Percentiles rank a stretch among this genome's conserved stretches.
Conservation (phyloP, 2,888 invertebrate species). For the Caenorhabditis sp. region DNA sequence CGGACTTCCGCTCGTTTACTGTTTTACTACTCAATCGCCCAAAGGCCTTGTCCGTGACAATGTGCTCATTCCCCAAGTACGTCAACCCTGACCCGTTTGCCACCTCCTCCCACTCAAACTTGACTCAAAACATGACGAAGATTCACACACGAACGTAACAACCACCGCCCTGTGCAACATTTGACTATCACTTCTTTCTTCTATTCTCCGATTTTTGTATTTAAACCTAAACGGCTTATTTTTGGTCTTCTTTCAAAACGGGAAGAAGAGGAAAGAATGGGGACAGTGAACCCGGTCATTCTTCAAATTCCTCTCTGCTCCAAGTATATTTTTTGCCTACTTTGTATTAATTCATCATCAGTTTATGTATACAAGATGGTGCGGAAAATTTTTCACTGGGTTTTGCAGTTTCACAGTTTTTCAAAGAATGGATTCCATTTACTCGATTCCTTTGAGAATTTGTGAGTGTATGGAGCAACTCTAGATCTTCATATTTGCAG, state of each 20-base stretch:
- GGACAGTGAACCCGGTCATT: constrained; percentile 21
- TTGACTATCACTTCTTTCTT: constrained; percentile 1
- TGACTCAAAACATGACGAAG: constrained; percentile 17
- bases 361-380: neutral
- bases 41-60: constrained; percentile 11
- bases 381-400: too few relatives aligned
- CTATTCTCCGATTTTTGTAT: constrained; percentile 20
- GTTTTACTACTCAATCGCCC: neutral
- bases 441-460: too few relatives aligned
- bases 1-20: constrained; percentile 2
- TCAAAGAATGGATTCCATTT: too few relatives aligned
- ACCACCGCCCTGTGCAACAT: constrained; percentile 16
- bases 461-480: too few relatives aligned
- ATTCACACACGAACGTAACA: constrained; percentile 2
- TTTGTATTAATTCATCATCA: neutral
- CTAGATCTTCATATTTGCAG: too few relatives aligned
- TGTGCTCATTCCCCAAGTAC: constrained; percentile 9
- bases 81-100: constrained; percentile 15
- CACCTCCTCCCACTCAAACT: constrained; percentile 29
- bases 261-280: neutral
- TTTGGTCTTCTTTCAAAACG: neutral
- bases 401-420: too few relatives aligned
- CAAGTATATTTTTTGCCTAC: neutral
- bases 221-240: constrained; percentile 46
- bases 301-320: constrained; percentile 33